A percentile compares a stretch with the other conserved stretches of the same genome.
Conservation (phyloP, 2,888 invertebrate species). For the Lasioglossum figueresi region DNA sequence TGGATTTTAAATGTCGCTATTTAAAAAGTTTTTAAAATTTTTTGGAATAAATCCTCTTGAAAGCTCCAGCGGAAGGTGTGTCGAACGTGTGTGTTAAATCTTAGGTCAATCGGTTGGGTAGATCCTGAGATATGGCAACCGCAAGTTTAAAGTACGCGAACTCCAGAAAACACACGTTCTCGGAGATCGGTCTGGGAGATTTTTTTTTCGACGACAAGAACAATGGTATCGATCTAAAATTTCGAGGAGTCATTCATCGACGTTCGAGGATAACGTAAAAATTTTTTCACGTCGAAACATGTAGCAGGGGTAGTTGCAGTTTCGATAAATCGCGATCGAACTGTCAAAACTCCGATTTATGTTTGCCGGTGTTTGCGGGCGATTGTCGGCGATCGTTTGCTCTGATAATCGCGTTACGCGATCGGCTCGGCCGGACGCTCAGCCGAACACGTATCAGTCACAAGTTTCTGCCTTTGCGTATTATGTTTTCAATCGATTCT, state of each 20-base stretch:
- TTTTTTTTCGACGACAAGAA: background rate
- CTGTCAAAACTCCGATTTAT: background rate
- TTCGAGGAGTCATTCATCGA: background rate
- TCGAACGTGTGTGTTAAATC: background rate
- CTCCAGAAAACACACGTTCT: background rate
- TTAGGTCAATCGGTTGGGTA: background rate
- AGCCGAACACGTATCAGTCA: background rate
- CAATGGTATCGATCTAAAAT: background rate
- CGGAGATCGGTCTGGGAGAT: background rate
- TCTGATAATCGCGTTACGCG: background rate
- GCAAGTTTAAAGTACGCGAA: background rate
- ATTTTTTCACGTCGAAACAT: background rate
- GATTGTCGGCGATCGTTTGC: background rate
- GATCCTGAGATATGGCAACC: background rate
- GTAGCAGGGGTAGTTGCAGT: background rate
- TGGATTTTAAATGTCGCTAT: too few species aligned
- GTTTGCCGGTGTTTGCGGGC: background rate
- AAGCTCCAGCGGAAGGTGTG: background rate
- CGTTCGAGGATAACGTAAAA: background rate
- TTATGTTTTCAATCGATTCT: slow-evolving; percentile 43
- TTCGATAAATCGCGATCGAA: background rate
- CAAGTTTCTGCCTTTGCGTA: slow-evolving; percentile 23
- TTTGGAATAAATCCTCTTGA: background rate
- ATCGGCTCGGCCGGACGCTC: background rate
- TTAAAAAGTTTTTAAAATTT: background rate